phyloP scores from a whole-genome alignment of 2,888 invertebrate species.

The Cyrtodaria siliqua region DNA sequence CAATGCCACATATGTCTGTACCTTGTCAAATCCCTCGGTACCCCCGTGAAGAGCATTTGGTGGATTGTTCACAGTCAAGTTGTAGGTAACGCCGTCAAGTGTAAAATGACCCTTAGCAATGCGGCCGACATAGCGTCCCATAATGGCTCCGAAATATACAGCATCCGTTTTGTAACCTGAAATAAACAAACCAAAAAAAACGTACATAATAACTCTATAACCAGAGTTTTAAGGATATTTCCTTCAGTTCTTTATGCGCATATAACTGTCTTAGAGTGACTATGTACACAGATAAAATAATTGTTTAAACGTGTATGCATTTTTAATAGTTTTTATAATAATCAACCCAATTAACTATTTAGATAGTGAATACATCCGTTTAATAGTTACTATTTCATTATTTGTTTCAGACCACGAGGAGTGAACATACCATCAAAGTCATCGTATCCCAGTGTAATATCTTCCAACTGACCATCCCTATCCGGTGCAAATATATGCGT shows the following conservation, averaged over 20 bases:
- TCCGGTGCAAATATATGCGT: conserved; percentile 92
- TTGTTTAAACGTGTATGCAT: too few relatives aligned
- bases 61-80: conserved; percentile 91
- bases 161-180: conserved; percentile 79
- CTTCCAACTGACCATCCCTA: conserved; percentile 90
- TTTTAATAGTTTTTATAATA: too few relatives aligned
- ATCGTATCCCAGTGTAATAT: conserved; percentile 94
- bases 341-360: too few relatives aligned
- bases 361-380: too few relatives aligned
- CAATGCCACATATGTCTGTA: too few relatives aligned
- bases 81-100: conserved; percentile 90
- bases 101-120: conserved; percentile 90
- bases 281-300: too few relatives aligned
- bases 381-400: too few relatives aligned
- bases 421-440: conserved; percentile 90
- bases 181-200: neutral
- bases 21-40: conserved; percentile 92
- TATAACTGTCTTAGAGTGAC: too few relatives aligned
- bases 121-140: conserved; percentile 94
- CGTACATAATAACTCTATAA: too few relatives aligned
- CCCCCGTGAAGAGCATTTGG: conserved; percentile 94
- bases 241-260: too few relatives aligned
- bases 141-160: conserved; percentile 94
- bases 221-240: too few relatives aligned
- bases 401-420: too few relatives aligned